phyloP scores from a whole-genome alignment of 2,797 vertebrate genomes.

The Sebastes minor region DNA sequence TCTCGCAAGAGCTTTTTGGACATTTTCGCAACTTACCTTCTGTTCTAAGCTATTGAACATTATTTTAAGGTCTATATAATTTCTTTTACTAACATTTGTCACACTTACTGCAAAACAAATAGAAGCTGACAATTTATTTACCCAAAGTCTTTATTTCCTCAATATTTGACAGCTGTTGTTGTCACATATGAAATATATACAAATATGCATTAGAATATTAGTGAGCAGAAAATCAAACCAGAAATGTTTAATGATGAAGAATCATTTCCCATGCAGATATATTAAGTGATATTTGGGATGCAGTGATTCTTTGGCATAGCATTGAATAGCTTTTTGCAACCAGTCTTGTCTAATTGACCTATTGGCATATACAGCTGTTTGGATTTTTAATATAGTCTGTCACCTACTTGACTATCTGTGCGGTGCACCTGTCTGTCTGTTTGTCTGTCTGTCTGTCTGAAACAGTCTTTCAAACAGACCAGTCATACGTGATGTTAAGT shows the following conservation, averaged over 20 bases:
- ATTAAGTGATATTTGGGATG: not conserved
- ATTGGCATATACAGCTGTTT: slow-evolving; percentile 5
- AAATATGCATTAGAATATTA: not conserved
- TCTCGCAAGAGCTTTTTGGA: no score
- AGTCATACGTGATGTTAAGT: not conserved
- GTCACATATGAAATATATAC: not conserved
- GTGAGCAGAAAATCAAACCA: not conserved
- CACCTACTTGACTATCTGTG: not conserved
- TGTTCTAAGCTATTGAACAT: not conserved
- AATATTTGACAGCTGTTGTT: not conserved
- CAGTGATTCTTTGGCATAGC: not conserved
- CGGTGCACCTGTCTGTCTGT: slow-evolving; percentile 14
- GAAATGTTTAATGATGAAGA: not conserved
- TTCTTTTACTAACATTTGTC: not conserved
- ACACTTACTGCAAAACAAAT: not conserved
- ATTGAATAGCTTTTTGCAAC: not conserved
- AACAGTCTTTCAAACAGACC: not conserved
- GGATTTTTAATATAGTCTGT: not conserved
- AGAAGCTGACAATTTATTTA: not conserved
- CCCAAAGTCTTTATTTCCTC: not conserved
- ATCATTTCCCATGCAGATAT: not conserved
- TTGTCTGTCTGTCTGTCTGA: slow-evolving; percentile 21
- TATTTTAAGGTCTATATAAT: not conserved
- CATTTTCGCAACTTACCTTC: no score
- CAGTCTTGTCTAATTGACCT: not conserved